Base-by-base conservation (phyloP, 2,797 vertebrate species). In the Chelidonichthys spinosus region DNA sequence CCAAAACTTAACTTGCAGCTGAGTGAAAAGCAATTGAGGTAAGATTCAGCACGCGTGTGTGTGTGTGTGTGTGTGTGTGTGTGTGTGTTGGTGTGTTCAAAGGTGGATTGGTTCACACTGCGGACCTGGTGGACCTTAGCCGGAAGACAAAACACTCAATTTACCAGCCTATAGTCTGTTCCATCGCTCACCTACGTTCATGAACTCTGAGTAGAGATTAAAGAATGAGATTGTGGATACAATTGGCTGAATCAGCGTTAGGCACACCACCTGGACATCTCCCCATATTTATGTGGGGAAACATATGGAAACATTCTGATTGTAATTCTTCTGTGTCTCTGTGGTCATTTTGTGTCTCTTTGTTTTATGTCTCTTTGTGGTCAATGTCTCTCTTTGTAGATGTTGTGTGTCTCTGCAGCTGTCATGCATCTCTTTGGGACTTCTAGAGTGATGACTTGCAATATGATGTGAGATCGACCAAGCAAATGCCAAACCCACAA, bases 191-290 rank as follows among this genome's bases (percentile, higher is more conserved):
- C 2, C 35, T n/a, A 36, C 3, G 7, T 54, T n/a, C 37, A n/a
- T 33, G 10, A 43, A 68, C 50, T 72, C 33, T 47, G 25, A 4
- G 5, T 11, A 40, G 32, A 60, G 54, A 43, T 32, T 0, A 4
- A 40, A 52, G 15, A 37, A 69, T 2, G 44, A 36, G 9, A 76
- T 13, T 17, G 43, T 40, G 7, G n/a, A 59, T 13, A 25, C 39
- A 52, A 60, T 15, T 15, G 11, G 59, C 40, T 15, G 25, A 61
- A 43, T 25, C 25, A 25, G 25, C 25, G 25, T 53, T 14, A 17
- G 43, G 55, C 52, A 43, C 39, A 35, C 6, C n/a, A 62, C 58
- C 62, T 63, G 50, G 36, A 72, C 47, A 77, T 50, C 44, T 69
- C 32, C 50, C 25, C 25, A 25, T 25, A 25, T 25, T 25, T 25